Evolutionary conservation across 1,140 invertebrate species (phyloP), one percentile per base, ranked within the genome.

Genomic region (Bombus confusus): DNA sequence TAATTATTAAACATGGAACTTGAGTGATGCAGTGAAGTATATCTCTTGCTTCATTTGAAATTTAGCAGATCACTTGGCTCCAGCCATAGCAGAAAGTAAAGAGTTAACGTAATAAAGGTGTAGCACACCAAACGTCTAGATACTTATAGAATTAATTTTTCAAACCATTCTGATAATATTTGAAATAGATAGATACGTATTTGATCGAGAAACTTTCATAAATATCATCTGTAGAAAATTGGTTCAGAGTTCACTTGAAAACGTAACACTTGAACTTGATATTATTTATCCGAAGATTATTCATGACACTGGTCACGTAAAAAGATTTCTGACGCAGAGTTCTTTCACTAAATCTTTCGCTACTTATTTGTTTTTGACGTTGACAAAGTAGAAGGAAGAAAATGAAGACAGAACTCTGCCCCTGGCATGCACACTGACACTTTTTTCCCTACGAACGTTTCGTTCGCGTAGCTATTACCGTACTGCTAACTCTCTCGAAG

Each of bases 391-490:
- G 39, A 25, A 43, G 37, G 39, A 69, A 31, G 57, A n/a, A 66
- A 71, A 47, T 13, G 72, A 74, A 66, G 57, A 66, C 15, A 28
- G 39, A 68, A 5, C 13, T 64, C 12, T 57, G 13, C 12, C 34
- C 25, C 12, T 22, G 22, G 22, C 41, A 39, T 31, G 72, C 57
- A 34, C 76, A 37, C 62, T 25, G 47, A 57, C 37, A 37, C 62
- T 57, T 74, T 76, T 69, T 59, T 41, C 64, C 64, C 34, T 28
- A 74, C 74, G 75, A 77, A 84, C 88, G 71, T 88, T 78, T 74
- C 88, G 68, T 85, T 66, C 59, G 22, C 62, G 81, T 68, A 59
- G 85, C 85, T 75, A 87, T 90, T 78, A 79, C 87, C 25, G 52
- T 47, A 87, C 87, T 84, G 87, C 47, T 76, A 76, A 74, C 84